Percentiles rank a stretch among this genome's conserved stretches.
Evolutionary conservation across 2,797 vertebrate species (phyloP).

Genomic region (Dicrostonyx torquatus): DNA sequence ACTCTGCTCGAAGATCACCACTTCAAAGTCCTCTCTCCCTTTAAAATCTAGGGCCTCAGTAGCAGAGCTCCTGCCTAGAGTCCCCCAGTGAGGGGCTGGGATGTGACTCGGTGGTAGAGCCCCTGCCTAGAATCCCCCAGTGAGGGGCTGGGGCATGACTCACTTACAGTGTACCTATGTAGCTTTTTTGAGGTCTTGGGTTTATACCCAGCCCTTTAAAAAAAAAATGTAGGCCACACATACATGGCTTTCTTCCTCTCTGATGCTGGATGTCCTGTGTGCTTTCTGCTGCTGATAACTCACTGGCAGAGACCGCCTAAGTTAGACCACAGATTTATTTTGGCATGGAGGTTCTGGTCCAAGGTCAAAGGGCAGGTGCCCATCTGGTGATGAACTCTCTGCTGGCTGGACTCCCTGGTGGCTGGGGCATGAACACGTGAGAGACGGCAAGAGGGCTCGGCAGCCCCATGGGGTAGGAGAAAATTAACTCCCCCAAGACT

Average conservation of each 20-base stretch:
- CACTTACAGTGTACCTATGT: background rate
- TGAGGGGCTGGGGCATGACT: background rate
- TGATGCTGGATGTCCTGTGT: background rate
- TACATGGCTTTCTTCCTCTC: background rate
- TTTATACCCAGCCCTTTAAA: background rate
- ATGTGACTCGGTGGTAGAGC: background rate
- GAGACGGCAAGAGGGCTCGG: background rate
- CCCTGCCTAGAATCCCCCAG: background rate
- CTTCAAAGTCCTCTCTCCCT: background rate
- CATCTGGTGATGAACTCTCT: background rate
- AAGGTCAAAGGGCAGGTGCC: background rate
- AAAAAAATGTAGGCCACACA: background rate
- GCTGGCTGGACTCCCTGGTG: background rate
- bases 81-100: background rate
- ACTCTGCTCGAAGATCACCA: background rate
- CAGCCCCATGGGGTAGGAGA: background rate
- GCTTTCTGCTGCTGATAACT: background rate
- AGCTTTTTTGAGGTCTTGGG: background rate
- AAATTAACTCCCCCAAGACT: background rate
- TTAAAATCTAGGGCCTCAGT: background rate
- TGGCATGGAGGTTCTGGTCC: background rate
- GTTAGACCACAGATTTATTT: background rate
- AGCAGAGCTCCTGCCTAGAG: background rate
- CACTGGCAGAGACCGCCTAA: background rate
- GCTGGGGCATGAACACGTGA: background rate